Conservation (phyloP, 2,797 vertebrate genomes). For the Hipposideros larvatus region DNA sequence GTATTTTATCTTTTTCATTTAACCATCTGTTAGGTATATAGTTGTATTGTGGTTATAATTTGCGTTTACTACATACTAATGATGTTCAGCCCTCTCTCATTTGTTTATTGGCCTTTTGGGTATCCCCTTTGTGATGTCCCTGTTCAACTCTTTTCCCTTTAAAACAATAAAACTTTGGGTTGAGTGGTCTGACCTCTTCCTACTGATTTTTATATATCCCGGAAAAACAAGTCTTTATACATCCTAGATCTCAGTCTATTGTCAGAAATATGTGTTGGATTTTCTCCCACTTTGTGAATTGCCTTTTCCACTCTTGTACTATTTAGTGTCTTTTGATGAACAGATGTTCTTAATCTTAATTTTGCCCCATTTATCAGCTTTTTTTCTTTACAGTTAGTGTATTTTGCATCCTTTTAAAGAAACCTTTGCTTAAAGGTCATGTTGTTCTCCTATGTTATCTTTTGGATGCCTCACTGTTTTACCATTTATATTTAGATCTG, state of each 20-base stretch:
- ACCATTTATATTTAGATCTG: not conserved
- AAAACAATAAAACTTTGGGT: not conserved
- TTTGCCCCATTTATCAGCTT: not conserved
- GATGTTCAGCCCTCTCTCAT: not conserved
- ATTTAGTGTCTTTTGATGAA: constrained; percentile 24
- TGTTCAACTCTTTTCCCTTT: not conserved
- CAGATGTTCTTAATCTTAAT: not conserved
- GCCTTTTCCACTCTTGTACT: not conserved
- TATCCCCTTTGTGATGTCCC: not conserved
- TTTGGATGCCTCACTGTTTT: not conserved
- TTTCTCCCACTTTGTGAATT: not conserved
- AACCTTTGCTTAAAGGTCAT: not conserved
- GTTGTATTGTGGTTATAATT: not conserved
- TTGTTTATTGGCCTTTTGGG: not conserved
- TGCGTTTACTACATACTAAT: not conserved
- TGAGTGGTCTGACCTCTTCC: not conserved
- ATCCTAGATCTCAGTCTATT: not conserved
- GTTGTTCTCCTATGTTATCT: not conserved
- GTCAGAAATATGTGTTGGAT: not conserved
- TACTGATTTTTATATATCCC: not conserved
- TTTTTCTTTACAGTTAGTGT: not conserved
- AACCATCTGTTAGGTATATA: not conserved
- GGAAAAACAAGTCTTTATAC: not conserved
- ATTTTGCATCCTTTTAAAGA: not conserved
- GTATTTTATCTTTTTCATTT: not conserved